phyloP scores from a whole-genome alignment of 2,113 vertebrate genomes.

The Plecotus auritus region DNA sequence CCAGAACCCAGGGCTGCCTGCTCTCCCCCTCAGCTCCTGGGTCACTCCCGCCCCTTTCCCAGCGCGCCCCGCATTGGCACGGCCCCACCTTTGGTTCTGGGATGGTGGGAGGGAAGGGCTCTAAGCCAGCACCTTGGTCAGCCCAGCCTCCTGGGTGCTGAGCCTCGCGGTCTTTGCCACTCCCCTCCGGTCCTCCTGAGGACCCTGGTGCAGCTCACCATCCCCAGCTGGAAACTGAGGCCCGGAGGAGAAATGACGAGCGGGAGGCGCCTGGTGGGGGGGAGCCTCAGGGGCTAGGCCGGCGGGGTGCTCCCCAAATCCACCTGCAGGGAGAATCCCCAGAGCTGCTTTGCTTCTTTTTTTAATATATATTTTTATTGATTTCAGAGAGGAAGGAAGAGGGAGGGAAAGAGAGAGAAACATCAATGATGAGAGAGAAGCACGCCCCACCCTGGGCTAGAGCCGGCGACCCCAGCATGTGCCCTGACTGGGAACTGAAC shows the following conservation, averaged over 20 bases:
- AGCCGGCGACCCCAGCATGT: too few species aligned
- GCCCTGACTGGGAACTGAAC: too few species aligned
- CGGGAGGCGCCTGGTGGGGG: fast-evolving
- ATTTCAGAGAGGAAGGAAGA: too few species aligned
- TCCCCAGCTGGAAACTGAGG: background rate
- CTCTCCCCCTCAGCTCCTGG: fast-evolving
- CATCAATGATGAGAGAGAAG: too few species aligned
- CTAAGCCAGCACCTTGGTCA: background rate
- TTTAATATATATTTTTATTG: too few species aligned
- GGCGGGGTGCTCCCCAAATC: background rate
- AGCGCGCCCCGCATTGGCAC: too few species aligned
- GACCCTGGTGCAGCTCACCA: background rate
- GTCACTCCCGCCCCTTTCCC: background rate
- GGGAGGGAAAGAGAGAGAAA: too few species aligned
- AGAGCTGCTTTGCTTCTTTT: too few species aligned
- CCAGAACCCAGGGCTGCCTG: too few species aligned
- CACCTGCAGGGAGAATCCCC: background rate
- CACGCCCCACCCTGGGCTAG: too few species aligned
- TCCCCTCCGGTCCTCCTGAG: background rate
- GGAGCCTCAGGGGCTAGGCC: fast-evolving
- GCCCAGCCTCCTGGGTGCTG: fast-evolving
- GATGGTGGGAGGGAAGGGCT: background rate
- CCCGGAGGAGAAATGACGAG: background rate
- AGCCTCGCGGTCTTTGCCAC: background rate
- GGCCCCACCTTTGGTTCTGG: too few species aligned